Evolutionary conservation across 2,113 vertebrate species (phyloP).

Genomic region (Myanophis thanlyinensis): DNA sequence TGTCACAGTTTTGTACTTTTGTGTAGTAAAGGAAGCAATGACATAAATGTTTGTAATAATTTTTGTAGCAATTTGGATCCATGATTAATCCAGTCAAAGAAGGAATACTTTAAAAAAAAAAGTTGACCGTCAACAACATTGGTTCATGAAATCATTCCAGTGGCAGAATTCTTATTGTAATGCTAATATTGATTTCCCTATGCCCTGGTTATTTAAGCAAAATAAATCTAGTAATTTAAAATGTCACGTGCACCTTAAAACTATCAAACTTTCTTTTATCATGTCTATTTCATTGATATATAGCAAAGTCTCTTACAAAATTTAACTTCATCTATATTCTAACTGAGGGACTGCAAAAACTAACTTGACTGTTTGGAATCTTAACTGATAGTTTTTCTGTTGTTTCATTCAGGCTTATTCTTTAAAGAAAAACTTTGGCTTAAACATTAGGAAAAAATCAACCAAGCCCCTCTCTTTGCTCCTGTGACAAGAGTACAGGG

Average conservation of each 20-base stretch:
- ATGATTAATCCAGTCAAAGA: background rate
- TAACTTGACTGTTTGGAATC: background rate
- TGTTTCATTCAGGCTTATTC: conserved; percentile 18
- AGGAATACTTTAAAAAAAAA: background rate
- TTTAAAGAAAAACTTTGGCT: conserved; percentile 23
- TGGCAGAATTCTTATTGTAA: conserved; percentile 56
- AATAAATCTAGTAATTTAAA: background rate
- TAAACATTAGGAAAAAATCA: background rate
- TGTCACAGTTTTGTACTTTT: background rate
- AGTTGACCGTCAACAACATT: conserved; percentile 34
- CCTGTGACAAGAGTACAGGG: conserved; percentile 18
- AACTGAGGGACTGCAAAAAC: background rate
- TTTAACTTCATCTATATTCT: background rate
- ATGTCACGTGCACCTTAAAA: background rate
- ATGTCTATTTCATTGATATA: background rate
- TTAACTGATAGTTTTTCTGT: background rate
- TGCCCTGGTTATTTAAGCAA: conserved; percentile 29
- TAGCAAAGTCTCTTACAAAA: background rate
- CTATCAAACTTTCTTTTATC: background rate
- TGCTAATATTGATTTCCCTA: conserved; percentile 46
- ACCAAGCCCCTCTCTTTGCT: background rate
- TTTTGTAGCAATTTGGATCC: background rate
- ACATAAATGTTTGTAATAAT: background rate
- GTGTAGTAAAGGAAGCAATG: background rate
- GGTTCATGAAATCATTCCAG: conserved; percentile 35